Evolutionary conservation across 2,888 invertebrate genomes (phyloP).

Genomic region (Nomada fabriciana): DNA sequence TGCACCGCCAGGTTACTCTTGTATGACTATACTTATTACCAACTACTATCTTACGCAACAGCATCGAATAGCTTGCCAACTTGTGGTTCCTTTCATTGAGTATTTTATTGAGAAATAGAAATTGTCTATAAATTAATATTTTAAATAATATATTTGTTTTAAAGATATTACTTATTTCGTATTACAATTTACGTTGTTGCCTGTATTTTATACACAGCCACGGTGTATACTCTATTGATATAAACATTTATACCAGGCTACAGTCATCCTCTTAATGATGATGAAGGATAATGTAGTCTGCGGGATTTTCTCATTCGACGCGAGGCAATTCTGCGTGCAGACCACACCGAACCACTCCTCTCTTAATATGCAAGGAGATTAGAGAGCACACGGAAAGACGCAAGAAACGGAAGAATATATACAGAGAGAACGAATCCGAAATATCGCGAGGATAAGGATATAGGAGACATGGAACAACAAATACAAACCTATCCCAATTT

Average conservation of each 20-base stretch:
- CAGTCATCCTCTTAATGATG: constrained; percentile 31
- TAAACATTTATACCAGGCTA: background rate
- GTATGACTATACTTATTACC: background rate
- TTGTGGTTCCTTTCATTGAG: too few species aligned
- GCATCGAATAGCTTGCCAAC: background rate
- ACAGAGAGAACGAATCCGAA: background rate
- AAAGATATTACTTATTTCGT: too few species aligned
- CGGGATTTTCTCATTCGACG: constrained; percentile 21
- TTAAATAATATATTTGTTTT: too few species aligned
- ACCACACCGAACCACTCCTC: constrained; percentile 25
- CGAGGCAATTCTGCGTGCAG: background rate
- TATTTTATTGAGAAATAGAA: too few species aligned
- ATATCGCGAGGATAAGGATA: background rate
- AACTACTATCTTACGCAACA: constrained; percentile 19
- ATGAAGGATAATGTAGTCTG: constrained; percentile 33
- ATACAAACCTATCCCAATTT: too few species aligned
- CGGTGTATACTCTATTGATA: constrained; percentile 12
- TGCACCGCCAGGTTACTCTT: constrained; percentile 18
- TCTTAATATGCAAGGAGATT: constrained; percentile 33
- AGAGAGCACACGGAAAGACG: constrained; percentile 5
- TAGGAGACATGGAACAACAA: too few species aligned
- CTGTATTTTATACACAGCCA: background rate
- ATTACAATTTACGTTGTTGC: background rate
- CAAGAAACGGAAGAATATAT: constrained; percentile 2
- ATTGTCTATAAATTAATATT: too few species aligned